Evolutionary conservation across 2,113 vertebrate species (phyloP).

Genomic region (Anser cygnoides): DNA sequence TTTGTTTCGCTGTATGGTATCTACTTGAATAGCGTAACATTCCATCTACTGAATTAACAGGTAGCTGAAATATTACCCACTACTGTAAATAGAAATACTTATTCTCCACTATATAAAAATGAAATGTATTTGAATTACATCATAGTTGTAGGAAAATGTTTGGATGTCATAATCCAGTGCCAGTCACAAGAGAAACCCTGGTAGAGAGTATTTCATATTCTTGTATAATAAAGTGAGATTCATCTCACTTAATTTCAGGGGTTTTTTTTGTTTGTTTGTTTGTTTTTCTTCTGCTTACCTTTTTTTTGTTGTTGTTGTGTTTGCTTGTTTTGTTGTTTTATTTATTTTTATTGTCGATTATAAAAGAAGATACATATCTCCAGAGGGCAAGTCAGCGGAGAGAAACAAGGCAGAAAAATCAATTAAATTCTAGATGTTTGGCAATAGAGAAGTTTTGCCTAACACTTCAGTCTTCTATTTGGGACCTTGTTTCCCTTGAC

Average conservation of each 20-base stretch:
- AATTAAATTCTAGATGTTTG: background rate
- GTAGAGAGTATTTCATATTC: background rate
- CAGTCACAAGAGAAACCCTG: background rate
- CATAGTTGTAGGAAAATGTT: background rate
- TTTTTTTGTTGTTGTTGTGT: background rate
- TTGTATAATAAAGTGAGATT: background rate
- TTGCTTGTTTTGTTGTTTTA: background rate
- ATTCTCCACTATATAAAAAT: background rate
- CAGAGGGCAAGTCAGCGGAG: background rate
- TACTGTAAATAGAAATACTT: background rate
- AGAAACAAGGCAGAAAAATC: constrained; percentile 10
- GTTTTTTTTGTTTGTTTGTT: background rate
- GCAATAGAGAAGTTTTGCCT: background rate
- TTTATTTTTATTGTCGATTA: background rate
- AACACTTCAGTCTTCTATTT: background rate
- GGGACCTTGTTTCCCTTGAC: background rate
- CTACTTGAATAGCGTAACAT: background rate
- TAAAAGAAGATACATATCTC: background rate
- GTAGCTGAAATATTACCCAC: background rate
- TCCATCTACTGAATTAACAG: background rate
- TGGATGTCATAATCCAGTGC: background rate
- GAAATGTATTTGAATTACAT: background rate
- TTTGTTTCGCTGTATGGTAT: background rate
- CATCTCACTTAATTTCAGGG: background rate
- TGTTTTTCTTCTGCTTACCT: background rate